Base-by-base conservation (phyloP, 2,888 invertebrate genomes). In the Myopa testacea region DNA sequence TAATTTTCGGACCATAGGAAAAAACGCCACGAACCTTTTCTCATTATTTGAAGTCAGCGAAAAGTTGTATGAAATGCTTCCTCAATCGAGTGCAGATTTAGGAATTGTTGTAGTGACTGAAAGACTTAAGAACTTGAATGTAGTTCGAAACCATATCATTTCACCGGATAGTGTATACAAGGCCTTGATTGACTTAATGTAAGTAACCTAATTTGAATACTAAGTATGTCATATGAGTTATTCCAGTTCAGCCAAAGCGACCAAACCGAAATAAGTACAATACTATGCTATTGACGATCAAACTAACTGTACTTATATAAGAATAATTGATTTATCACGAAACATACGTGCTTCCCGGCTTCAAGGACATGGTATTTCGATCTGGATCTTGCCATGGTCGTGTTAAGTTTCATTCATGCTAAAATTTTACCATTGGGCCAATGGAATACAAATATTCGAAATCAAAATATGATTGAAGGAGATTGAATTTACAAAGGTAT, bases 401-500 rank as follows among this genome's bases (percentile, higher is more conserved):
- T 63, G 63, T 1, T 3, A 50, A 50, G 4, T 63, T 63, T 63
- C 8, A 63, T 63, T 63, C 63, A 16, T 63, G 26, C 8, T 16
- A 12, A 26, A 50, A 71, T 71, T 71, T 52, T 58, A 16, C 14
- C 71, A 52, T 52, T 52, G 12, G 50, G 71, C 55, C 71, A 71
- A 52, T 71, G 71, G 71, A 52, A 71, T 50, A 71, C 52, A 55
- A 71, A 71, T 52, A 50, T 71, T 50, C n/a, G 40, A 71, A 52
- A 52, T 52, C 52, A 52, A 52, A 71, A 34, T 52, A 19, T 71
- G 52, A 71, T 71, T 71, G 34, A 52, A 71, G 71, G 58, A 4
- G 52, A 71, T 50, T 16, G 71, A 52, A 3, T 71, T 50, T 71
- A 50, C 38, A 19, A 14, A 52, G 45, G 58, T 3, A 71, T 71